Conservation (phyloP, 2,888 invertebrate genomes). For the Andrena minutula region DNA sequence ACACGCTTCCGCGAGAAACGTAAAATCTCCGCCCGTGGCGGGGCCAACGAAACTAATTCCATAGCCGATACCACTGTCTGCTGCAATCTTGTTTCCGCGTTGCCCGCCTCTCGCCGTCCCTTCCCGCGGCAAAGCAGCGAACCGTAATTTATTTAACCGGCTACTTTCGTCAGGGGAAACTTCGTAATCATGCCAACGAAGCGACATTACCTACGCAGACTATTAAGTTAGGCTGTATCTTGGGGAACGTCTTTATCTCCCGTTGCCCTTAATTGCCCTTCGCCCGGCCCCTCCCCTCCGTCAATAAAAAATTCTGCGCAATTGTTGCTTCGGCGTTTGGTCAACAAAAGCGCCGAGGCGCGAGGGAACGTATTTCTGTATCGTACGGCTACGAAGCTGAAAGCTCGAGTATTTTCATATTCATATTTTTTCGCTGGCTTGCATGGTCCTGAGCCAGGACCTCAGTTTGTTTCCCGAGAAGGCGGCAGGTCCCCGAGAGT, state of each 20-base stretch:
- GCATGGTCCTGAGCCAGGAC: background rate
- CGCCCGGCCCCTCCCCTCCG: background rate
- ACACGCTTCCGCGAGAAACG: conserved; percentile 54
- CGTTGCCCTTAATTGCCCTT: conserved; percentile 29
- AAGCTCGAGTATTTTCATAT: background rate
- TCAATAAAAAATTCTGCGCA: background rate
- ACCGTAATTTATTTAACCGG: conserved; percentile 67
- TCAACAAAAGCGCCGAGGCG: background rate
- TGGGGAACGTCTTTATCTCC: conserved; percentile 29
- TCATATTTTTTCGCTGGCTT: background rate
- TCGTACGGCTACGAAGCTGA: background rate
- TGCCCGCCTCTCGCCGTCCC: conserved; percentile 21
- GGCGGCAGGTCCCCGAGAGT: background rate
- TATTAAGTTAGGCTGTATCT: conserved; percentile 15
- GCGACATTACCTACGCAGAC: conserved; percentile 31
- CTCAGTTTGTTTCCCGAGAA: background rate
- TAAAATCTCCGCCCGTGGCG: conserved; percentile 60
- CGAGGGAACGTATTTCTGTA: background rate
- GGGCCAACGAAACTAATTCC: conserved; percentile 64
- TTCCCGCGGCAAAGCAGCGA: conserved; percentile 45
- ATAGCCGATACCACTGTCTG: conserved; percentile 45
- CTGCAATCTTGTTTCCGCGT: conserved; percentile 54
- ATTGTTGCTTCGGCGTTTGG: background rate
- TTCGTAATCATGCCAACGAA: conserved; percentile 31
- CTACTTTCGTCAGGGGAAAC: conserved; percentile 33